phyloP scores from a whole-genome alignment of 1,140 invertebrate genomes.

The Bombus soroeensis region DNA sequence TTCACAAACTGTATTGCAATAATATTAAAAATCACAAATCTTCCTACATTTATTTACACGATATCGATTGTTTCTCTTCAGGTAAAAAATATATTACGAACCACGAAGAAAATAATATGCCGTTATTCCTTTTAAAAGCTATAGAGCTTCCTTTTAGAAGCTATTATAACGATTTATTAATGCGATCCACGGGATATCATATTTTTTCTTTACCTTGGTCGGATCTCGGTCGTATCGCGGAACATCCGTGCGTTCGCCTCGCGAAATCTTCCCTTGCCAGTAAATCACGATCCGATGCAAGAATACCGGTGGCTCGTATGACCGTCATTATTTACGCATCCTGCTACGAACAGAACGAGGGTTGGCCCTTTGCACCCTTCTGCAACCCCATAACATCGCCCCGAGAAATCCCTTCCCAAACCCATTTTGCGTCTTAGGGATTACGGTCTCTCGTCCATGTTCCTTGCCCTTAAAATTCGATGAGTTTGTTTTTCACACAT shows the following conservation, averaged over 20 bases:
- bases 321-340: conserved; percentile 69
- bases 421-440: conserved; percentile 46
- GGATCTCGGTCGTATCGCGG: no score
- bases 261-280: conserved; percentile 38
- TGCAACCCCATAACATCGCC: conserved; percentile 1
- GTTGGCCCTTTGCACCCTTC: conserved; percentile 28
- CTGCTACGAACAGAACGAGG: conserved; percentile 59
- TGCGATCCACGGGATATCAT: not conserved
- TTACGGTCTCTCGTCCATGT: conserved; percentile 1
- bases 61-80: not conserved
- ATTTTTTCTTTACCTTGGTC: not conserved
- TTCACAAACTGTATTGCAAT: no score
- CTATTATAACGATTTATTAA: conserved; percentile 33
- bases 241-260: not conserved
- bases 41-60: not conserved
- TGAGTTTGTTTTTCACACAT: conserved; percentile 34
- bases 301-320: conserved; percentile 45
- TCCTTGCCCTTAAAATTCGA: conserved; percentile 31
- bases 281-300: conserved; percentile 61
- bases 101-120: not conserved
- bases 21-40: not conserved
- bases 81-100: not conserved
- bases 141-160: not conserved
- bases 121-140: not conserved
- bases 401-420: conserved; percentile 45